A percentile compares a stretch with the other conserved stretches of the same genome.
These are phyloP conservation scores for Ennomos fuscantarius DNA, from an alignment of 2,888 invertebrate species.

Conservation along the genomic window DNA sequence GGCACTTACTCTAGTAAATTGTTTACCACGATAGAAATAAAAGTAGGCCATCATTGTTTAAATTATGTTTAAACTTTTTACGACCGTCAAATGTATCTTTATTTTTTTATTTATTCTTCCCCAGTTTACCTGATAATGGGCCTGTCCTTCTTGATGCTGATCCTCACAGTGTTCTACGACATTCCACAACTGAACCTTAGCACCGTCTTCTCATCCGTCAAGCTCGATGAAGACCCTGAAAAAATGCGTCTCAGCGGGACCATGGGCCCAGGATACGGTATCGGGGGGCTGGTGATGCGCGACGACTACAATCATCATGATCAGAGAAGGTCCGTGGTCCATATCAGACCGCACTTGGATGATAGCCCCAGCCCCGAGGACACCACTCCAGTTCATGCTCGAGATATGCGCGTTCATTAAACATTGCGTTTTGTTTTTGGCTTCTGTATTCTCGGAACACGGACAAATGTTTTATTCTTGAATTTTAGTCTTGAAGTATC, in stretches of 20 bases:
- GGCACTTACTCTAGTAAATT: too few species aligned
- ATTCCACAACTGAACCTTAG: conserved; percentile 95
- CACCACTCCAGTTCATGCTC: conserved; percentile 86
- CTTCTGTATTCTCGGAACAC: conserved; percentile 3
- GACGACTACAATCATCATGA: conserved; percentile 80
- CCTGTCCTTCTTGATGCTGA: conserved; percentile 93
- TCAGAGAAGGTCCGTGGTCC: conserved; percentile 86
- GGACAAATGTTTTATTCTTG: conserved; percentile 1
- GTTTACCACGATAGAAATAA: too few species aligned
- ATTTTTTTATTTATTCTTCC: conserved; percentile 33
- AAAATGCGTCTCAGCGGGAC: conserved; percentile 87
- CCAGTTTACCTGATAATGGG: conserved; percentile 92
- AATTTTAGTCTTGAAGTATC: neutral
- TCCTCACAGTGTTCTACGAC: conserved; percentile 93
- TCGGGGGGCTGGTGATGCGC: conserved; percentile 77
- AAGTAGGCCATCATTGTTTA: too few species aligned
- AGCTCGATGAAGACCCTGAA: conserved; percentile 86
- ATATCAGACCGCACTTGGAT: conserved; percentile 87
- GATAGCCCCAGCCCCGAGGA: conserved; percentile 90
- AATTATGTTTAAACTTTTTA: too few species aligned
- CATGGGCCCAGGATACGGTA: conserved; percentile 76
- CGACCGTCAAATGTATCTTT: too few species aligned
- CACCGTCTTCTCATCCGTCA: conserved; percentile 89
- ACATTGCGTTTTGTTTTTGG: conserved; percentile 7
- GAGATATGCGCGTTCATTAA: conserved; percentile 84